Conservation (phyloP, 2,888 invertebrate species). For the Herminia tarsipennalis region DNA sequence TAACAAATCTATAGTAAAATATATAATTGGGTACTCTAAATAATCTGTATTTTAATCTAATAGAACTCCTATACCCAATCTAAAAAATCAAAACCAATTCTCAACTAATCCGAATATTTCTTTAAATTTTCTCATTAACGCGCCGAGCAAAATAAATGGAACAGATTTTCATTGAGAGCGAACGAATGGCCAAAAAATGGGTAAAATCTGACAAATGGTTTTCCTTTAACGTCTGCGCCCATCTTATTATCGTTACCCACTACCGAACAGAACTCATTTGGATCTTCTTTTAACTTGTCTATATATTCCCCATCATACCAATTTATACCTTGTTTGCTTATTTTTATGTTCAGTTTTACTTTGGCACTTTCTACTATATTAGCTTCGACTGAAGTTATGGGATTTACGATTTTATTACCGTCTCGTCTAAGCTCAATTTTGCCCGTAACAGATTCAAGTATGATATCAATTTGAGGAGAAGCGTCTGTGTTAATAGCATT, state of each 20-base stretch:
- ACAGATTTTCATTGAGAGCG: slow-evolving; percentile 82
- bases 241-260: slow-evolving; percentile 85
- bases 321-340: slow-evolving; percentile 41
- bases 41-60: no score
- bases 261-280: slow-evolving; percentile 84
- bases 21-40: no score
- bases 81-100: not conserved
- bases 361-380: slow-evolving; percentile 45
- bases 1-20: no score
- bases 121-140: slow-evolving; percentile 72
- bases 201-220: slow-evolving; percentile 84
- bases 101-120: slow-evolving; percentile 40
- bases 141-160: slow-evolving; percentile 76
- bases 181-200: slow-evolving; percentile 82
- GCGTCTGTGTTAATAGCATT: slow-evolving; percentile 86
- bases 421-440: slow-evolving; percentile 51
- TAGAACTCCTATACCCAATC: not conserved
- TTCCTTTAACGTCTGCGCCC: slow-evolving; percentile 86
- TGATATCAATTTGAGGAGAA: slow-evolving; percentile 85
- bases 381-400: slow-evolving; percentile 34
- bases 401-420: slow-evolving; percentile 49
- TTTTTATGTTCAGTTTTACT: slow-evolving; percentile 50
- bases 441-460: slow-evolving; percentile 48
- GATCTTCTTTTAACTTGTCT: slow-evolving; percentile 70
- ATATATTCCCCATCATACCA: slow-evolving; percentile 44